Conservation (phyloP, 2,888 invertebrate species). For the Girardia tigrina region DNA sequence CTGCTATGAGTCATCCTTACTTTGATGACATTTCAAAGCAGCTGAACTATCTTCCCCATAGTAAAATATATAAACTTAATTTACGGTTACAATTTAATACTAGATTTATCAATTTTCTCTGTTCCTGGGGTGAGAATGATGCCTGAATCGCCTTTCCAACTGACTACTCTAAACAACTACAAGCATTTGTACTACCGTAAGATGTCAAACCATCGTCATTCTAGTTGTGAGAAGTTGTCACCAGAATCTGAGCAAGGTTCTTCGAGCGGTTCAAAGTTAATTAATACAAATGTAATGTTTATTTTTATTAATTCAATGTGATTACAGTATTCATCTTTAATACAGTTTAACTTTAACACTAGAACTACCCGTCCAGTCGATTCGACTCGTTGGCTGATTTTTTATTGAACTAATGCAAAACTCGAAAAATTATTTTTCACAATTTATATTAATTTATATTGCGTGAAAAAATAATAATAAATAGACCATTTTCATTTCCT, state of each 20-base stretch:
- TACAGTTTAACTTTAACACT: no score
- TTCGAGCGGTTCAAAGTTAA: neutral
- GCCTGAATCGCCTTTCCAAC: slow-evolving; percentile 17
- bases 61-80: neutral
- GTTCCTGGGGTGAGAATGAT: neutral
- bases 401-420: no score
- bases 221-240: slow-evolving; percentile 7
- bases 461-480: no score
- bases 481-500: no score
- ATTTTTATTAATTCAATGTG: no score
- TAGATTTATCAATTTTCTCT: neutral
- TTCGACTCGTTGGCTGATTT: no score
- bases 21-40: slow-evolving; percentile 67
- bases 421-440: no score
- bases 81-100: neutral
- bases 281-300: neutral
- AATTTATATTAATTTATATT: no score
- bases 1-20: slow-evolving; percentile 74
- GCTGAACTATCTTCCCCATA: slow-evolving; percentile 15
- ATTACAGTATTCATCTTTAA: no score
- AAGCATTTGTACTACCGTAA: slow-evolving; percentile 1
- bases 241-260: neutral
- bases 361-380: no score
- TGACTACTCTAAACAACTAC: neutral
- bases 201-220: neutral